phyloP scores from a whole-genome alignment of 2,113 vertebrate genomes.

The Anolis sagrei region DNA sequence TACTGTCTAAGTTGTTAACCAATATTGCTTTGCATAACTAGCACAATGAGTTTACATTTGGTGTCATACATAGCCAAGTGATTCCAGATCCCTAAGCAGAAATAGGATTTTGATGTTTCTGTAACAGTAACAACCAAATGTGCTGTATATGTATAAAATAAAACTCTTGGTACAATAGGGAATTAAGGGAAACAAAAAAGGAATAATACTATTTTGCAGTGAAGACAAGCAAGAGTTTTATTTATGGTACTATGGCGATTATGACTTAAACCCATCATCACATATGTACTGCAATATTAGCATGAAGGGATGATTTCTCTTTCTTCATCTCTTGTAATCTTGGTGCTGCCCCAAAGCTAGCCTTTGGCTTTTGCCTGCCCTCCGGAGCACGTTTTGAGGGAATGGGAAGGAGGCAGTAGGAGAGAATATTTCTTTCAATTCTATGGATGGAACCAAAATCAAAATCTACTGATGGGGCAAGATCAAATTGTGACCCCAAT shows the following conservation, averaged over 20 bases:
- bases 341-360: background rate
- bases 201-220: background rate
- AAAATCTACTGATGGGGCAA: no score
- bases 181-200: background rate
- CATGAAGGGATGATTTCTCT: no score
- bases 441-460: no score
- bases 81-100: background rate
- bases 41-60: background rate
- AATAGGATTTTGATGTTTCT: background rate
- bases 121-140: background rate
- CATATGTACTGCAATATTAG: no score
- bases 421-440: no score
- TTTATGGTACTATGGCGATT: background rate
- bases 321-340: no score
- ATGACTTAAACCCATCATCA: no score
- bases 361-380: no score
- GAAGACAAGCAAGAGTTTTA: background rate
- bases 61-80: no score
- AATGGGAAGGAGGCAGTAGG: background rate
- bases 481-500: no score
- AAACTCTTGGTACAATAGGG: background rate
- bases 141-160: background rate
- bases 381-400: background rate
- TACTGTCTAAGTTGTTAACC: background rate
- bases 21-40: background rate